Percentiles rank a stretch among this genome's conserved stretches.
phyloP scores from a whole-genome alignment of 2,797 vertebrate genomes.

The Eremophila alpestris region DNA sequence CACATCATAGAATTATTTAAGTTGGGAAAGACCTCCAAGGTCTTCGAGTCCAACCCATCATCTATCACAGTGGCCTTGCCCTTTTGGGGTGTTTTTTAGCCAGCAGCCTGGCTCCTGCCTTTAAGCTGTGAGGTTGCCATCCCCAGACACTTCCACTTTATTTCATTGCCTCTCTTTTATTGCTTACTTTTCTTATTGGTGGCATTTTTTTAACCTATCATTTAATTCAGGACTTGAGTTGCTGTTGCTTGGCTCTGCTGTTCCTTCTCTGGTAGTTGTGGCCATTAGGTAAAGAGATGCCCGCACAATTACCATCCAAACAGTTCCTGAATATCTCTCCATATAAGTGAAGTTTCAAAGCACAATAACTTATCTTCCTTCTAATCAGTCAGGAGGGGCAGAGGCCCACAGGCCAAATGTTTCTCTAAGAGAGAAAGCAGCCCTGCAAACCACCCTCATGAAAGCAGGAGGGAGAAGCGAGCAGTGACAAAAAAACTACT shows the following conservation, averaged over 20 bases:
- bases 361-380: not conserved
- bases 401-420: not conserved
- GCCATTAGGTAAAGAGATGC: not conserved
- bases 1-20: not conserved
- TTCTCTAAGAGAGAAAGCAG: not conserved
- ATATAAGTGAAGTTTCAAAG: not conserved
- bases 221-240: not conserved
- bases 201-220: not conserved
- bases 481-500: not conserved
- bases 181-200: not conserved
- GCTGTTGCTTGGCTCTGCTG: not conserved
- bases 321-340: not conserved
- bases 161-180: not conserved
- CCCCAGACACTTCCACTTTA: not conserved
- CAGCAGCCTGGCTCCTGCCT: not conserved
- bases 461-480: not conserved
- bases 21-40: not conserved
- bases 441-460: not conserved
- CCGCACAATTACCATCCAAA: not conserved
- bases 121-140: rapidly evolving
- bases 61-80: not conserved
- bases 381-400: not conserved
- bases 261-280: not conserved
- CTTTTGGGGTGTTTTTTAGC: not conserved
- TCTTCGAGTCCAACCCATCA: not conserved